Base-by-base conservation (phyloP, 2,113 vertebrate genomes). In the Hippocampus barbouri region DNA sequence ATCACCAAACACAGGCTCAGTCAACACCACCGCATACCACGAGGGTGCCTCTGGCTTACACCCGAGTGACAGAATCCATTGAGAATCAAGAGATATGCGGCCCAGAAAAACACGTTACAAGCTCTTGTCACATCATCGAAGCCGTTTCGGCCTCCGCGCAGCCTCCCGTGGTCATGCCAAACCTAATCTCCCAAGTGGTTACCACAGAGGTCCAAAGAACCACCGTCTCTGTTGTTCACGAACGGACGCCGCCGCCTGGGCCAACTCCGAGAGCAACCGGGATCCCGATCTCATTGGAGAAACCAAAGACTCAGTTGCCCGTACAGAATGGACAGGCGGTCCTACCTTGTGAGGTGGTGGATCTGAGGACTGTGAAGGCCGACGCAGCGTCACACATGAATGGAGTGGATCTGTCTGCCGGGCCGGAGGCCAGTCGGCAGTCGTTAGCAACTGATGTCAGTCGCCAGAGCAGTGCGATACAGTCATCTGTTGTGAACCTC, bases 401-500 rank as follows among this genome's bases (percentile, higher is more conserved):
- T 77, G 94, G 95, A 45, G 87, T 92, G 51, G 92, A 94, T 86
- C 77, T 93, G 49, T 92, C 97, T 79, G 83, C 93, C 71, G 47
- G 79, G 27, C 75, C 86, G 67, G 96, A 98, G 18, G 49, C 89
- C 45, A 93, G 92, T 89, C 93, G 87, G 43, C 95, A 94, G 73
- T 91, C 90, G 4, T 77, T 91, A 68, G 3, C 79, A 43, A 83
- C 71, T 73, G 95, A 97, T 66, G 21, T 73, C n/a, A 88, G 77
- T 63, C 91, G 94, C 60, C 95, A 94, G 71, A 93, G 91, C 73
- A 99, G 95, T 86, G 93, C 96, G 30, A 90, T 99, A 40, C 95
- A 97, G 57, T 94, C 97, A 69, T 88, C 95, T 74, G 92, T 99
- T 72, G 93, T 99, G 74, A 99, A 99, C 73, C 94, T 99, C 25